phyloP scores from a whole-genome alignment of 2,113 vertebrate species.

The Mastomys natalensis region DNA sequence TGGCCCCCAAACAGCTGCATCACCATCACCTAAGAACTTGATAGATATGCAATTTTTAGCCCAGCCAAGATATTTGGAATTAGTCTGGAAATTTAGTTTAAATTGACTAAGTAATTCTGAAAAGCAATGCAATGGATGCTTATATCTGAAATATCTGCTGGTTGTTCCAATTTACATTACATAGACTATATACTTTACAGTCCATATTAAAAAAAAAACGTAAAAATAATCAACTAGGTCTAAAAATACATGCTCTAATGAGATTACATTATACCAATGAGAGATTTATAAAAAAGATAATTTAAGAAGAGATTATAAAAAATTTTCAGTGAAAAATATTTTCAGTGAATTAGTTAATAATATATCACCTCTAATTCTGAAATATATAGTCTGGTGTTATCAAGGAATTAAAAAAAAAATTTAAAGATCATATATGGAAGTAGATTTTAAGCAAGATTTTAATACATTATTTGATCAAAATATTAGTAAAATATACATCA shows the following conservation, averaged over 20 bases:
- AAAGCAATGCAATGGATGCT: background rate
- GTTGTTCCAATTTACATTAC: background rate
- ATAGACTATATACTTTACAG: background rate
- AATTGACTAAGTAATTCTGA: background rate
- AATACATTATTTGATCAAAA: conserved; percentile 44
- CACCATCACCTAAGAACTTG: background rate
- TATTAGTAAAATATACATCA: conserved; percentile 15
- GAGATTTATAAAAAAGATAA: background rate
- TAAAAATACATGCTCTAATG: background rate
- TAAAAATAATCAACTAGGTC: background rate
- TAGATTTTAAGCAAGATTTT: conserved; percentile 14
- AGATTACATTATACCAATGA: background rate
- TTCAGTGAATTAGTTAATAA: background rate
- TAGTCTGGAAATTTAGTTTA: background rate
- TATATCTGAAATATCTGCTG: background rate
- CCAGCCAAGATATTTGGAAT: background rate
- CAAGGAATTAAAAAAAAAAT: conserved; percentile 44
- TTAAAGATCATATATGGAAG: conserved; percentile 10
- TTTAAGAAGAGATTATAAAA: background rate
- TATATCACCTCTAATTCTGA: background rate
- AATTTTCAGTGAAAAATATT: too few species aligned
- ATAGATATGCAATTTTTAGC: background rate
- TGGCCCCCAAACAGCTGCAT: background rate
- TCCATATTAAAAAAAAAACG: background rate
- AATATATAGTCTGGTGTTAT: conserved; percentile 8